Base-by-base conservation (phyloP, 2,113 vertebrate genomes). In the Pseudopipra pipra region DNA sequence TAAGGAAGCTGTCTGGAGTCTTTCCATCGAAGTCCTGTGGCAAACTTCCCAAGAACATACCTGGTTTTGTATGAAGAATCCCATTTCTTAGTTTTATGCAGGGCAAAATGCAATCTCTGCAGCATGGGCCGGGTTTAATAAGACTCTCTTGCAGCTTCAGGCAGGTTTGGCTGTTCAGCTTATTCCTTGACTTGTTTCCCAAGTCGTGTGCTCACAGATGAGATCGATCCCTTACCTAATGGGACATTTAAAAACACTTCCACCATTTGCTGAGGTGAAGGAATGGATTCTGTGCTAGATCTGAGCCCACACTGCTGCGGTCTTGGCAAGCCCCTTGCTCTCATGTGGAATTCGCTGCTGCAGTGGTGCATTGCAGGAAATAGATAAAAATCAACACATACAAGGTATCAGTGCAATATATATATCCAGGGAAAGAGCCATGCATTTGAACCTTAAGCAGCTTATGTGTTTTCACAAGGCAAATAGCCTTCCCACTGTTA, bases 341-440 rank as follows among this genome's bases (percentile, higher is more conserved):
- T 96, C 67, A 1, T 92, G 88, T 97, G 91, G 63, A 97, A 91
- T 93, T 91, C 14, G n/a, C 95, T 87, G 33, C 97, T 97, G 97
- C 97, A 98, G 97, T 98, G 97, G 95, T 98, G 97, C 97, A 98
- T 96, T 98, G 97, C 97, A 97, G 97, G 94, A 97, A 95, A 84
- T 44, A 85, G 95, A 96, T 96, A 91, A 89, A 95, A 94, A 95
- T 95, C 95, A 94, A 61, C 96, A 85, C 91, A 39, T 63, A 17
- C 70, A 89, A 85, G 51, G 5, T 39, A 55, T 24, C 80, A 35
- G 24, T 39, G 44, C 65, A 20, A 65, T 28, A 4, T 43, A 13
- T 47, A 27, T 56, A 14, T 56, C 52, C 30, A 5, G 71, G 85
- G 70, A 74, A 55, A 9, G 56, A 75, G 41, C 44, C 47, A 4